These are phyloP conservation scores for Cinclus mexicanus DNA, from an alignment of 2,113 vertebrate species.

Conservation along the genomic window DNA sequence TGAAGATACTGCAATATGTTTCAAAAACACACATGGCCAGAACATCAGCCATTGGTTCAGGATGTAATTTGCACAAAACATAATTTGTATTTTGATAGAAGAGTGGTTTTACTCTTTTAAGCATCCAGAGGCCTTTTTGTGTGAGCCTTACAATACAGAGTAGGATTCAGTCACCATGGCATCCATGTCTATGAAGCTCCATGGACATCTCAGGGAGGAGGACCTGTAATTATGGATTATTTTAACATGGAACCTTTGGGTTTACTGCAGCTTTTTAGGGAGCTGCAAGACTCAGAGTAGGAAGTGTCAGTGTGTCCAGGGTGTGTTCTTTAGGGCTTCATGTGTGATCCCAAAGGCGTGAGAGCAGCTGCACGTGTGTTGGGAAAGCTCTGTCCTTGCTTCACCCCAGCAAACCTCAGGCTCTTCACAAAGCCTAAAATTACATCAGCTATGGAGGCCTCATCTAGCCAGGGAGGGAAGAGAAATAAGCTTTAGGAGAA, in stretches of 20 bases:
- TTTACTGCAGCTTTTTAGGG: not conserved
- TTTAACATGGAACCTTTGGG: not conserved
- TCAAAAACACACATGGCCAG: slow-evolving; percentile 15
- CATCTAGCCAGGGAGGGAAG: not conserved
- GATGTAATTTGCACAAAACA: not conserved
- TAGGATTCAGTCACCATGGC: not conserved
- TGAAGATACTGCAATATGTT: slow-evolving; percentile 24
- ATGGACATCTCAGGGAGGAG: not conserved
- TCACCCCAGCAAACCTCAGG: not conserved
- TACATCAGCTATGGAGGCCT: not conserved
- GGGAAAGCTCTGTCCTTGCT: not conserved
- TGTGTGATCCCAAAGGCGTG: fast-evolving
- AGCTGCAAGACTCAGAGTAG: not conserved
- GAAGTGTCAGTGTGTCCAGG: not conserved
- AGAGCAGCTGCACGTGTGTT: not conserved
- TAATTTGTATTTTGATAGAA: not conserved
- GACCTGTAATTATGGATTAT: not conserved
- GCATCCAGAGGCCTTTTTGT: not conserved
- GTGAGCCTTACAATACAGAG: not conserved
- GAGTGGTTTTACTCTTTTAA: not conserved
- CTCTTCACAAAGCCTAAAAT: not conserved
- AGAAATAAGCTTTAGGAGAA: not conserved
- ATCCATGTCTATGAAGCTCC: not conserved
- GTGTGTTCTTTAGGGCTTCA: not conserved
- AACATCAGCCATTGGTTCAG: not conserved